Conservation (phyloP, 2,888 invertebrate species). For the Agrotis segetum region DNA sequence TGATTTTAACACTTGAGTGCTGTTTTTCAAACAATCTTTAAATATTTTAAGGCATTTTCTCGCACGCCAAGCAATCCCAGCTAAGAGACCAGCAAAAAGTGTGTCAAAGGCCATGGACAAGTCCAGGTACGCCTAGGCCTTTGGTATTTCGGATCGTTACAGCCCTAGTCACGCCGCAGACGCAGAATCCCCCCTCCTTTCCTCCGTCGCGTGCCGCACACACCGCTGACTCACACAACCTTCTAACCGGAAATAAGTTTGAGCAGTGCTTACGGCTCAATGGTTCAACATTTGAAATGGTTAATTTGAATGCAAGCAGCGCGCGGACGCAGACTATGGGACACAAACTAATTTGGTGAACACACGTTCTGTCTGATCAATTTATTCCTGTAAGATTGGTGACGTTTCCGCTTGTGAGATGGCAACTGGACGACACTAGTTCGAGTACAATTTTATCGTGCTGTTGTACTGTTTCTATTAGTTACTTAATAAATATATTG, state of each 20-base stretch:
- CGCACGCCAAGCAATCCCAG: no score
- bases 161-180: neutral
- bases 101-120: neutral
- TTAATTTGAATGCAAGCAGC: constrained; percentile 21
- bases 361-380: neutral
- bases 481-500: neutral
- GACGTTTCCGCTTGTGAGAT: neutral
- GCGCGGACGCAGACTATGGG: no score
- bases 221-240: constrained; percentile 13
- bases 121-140: no score
- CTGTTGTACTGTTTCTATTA: neutral
- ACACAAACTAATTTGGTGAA: neutral
- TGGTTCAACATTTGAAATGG: neutral
- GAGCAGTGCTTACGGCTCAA: constrained; percentile 23
- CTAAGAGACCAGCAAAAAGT: no score
- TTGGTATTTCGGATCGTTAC: neutral
- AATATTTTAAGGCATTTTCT: no score
- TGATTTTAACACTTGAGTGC: no score
- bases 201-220: no score
- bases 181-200: neutral
- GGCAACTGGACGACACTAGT: neutral
- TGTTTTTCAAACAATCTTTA: no score
- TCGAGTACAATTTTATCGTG: neutral
- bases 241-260: constrained; percentile 31
- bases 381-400: neutral